These are phyloP conservation scores for Pipistrellus nathusii DNA, from an alignment of 2,797 vertebrate species.

Conservation along the genomic window DNA sequence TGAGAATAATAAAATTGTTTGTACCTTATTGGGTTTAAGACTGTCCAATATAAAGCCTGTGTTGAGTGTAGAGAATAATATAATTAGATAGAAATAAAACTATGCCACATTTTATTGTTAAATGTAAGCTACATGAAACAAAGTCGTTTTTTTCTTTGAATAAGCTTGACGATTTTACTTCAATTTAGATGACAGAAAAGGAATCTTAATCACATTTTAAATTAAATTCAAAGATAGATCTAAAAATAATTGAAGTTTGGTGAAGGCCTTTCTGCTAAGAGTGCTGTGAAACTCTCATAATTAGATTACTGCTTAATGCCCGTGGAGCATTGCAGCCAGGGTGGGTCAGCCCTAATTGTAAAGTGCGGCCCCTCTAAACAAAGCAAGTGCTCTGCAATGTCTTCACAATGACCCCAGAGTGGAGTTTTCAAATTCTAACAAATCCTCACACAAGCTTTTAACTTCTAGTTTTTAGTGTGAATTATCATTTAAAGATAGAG, in stretches of 20 bases:
- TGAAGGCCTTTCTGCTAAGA: constrained; percentile 47
- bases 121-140: constrained; percentile 34
- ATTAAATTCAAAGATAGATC: constrained; percentile 55
- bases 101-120: constrained; percentile 13
- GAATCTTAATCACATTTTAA: constrained; percentile 74
- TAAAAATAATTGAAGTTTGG: constrained; percentile 72
- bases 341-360: neutral
- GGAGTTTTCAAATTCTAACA: constrained; percentile 57
- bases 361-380: constrained; percentile 42
- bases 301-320: constrained; percentile 66
- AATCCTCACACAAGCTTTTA: constrained; percentile 55
- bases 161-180: constrained; percentile 38
- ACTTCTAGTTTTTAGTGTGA: constrained; percentile 7
- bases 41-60: neutral
- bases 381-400: constrained; percentile 35
- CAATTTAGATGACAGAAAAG: constrained; percentile 54
- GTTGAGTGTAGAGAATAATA: constrained; percentile 13
- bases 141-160: constrained; percentile 56
- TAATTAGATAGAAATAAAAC: constrained; percentile 30
- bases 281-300: constrained; percentile 59
- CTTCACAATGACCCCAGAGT: neutral
- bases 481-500: constrained; percentile 65
- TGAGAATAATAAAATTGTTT: neutral
- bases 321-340: neutral
- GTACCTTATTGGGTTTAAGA: neutral